Evolutionary conservation across 2,113 vertebrate species (phyloP).

Genomic region (Sinocyclocheilus anshuiensis): DNA sequence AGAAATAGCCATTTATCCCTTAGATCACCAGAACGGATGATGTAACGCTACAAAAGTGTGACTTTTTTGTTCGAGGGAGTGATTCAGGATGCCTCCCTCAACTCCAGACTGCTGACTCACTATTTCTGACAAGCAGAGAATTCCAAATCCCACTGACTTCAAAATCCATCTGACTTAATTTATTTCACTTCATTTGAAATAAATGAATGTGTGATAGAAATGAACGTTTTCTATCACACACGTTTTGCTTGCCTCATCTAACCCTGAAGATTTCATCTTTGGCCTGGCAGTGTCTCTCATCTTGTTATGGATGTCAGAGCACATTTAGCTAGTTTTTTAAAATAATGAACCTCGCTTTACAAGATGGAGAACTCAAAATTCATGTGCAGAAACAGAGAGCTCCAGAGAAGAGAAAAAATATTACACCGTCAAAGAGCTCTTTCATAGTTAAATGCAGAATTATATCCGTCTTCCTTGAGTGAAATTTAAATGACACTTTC

Average conservation of each 20-base stretch:
- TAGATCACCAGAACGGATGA: constrained; percentile 36
- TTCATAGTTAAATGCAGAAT: neutral
- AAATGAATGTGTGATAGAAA: no score
- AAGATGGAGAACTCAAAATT: neutral
- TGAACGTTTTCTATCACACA: neutral
- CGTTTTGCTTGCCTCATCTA: neutral
- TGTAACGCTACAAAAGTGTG: constrained; percentile 23
- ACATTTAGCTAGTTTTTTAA: neutral
- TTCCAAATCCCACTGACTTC: constrained; percentile 28
- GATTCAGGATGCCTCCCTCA: constrained; percentile 16
- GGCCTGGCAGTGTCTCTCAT: neutral
- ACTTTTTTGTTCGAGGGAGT: neutral
- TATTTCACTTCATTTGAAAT: constrained; percentile 5
- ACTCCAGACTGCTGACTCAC: constrained; percentile 48
- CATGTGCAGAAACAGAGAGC: neutral
- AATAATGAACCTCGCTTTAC: neutral
- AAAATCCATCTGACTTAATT: constrained; percentile 25
- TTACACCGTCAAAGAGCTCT: neutral
- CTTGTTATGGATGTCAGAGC: constrained; percentile 6
- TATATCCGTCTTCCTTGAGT: neutral
- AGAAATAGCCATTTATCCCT: constrained; percentile 33
- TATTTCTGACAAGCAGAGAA: constrained; percentile 40
- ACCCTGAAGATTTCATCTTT: neutral
- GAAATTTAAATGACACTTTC: constrained; percentile 16
- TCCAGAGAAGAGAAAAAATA: neutral